Evolutionary conservation across 2,113 vertebrate genomes (phyloP).

Genomic region (Equus przewalskii): DNA sequence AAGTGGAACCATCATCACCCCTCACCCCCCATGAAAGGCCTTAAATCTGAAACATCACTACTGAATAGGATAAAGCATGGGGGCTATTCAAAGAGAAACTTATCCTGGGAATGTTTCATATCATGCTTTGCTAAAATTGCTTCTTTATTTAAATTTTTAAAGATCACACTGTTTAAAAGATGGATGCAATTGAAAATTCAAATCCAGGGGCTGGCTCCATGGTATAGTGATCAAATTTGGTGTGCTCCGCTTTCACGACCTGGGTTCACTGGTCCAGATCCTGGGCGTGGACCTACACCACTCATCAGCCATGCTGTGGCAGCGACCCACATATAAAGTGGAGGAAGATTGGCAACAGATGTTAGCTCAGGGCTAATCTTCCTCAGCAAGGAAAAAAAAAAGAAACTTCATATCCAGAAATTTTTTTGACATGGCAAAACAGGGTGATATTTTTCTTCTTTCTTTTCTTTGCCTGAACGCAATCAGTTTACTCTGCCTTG

Average conservation of each 20-base stretch:
- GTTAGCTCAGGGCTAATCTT: no score
- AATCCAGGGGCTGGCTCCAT: no score
- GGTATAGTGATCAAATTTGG: no score
- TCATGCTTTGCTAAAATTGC: not conserved
- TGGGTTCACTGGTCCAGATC: no score
- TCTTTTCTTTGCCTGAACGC: not conserved
- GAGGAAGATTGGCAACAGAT: no score
- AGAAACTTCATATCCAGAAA: no score
- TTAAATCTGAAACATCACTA: no score
- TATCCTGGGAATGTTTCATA: not conserved
- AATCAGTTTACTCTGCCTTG: rapidly evolving
- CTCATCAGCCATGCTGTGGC: no score
- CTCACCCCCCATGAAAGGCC: rapidly evolving
- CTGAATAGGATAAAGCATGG: not conserved
- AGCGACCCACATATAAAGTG: no score
- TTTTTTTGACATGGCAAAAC: not conserved
- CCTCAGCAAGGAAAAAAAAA: no score
- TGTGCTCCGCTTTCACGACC: no score
- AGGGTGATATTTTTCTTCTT: not conserved
- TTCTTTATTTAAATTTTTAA: not conserved
- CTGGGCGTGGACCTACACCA: no score
- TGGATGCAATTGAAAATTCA: not conserved
- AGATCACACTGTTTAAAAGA: not conserved
- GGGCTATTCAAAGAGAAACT: not conserved
- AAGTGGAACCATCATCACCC: rapidly evolving